phyloP scores from a whole-genome alignment of 2,797 vertebrate genomes.

The Pipistrellus pipistrellus region DNA sequence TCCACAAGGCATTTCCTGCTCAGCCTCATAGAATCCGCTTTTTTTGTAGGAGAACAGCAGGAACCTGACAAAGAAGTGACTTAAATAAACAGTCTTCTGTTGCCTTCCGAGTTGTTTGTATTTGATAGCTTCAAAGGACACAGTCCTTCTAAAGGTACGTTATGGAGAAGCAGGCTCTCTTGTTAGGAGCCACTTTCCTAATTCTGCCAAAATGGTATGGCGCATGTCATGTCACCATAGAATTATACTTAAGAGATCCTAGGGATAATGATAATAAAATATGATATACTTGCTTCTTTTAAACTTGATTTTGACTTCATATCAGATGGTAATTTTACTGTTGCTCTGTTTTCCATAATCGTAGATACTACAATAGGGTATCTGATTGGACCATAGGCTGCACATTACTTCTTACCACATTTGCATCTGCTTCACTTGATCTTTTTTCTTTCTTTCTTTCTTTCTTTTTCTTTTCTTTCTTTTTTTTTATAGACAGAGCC shows the following conservation, averaged over 20 bases:
- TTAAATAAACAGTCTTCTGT: conserved; percentile 91
- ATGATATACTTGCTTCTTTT: conserved; percentile 63
- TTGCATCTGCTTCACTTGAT: conserved; percentile 79
- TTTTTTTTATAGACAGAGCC: conserved; percentile 20
- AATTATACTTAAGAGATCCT: conserved; percentile 63
- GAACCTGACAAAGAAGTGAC: conserved; percentile 91
- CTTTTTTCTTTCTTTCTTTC: background rate
- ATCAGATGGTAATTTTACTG: conserved; percentile 25
- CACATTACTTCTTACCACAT: conserved; percentile 66
- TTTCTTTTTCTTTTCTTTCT: no score
- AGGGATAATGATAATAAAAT: conserved; percentile 33
- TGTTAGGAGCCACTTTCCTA: conserved; percentile 33
- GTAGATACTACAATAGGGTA: conserved; percentile 54
- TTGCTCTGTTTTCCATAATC: conserved; percentile 64
- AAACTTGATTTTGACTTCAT: conserved; percentile 54
- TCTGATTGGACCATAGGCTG: conserved; percentile 75
- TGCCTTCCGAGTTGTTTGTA: conserved; percentile 79
- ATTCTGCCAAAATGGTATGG: conserved; percentile 54
- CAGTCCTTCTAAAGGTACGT: conserved; percentile 69
- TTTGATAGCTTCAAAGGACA: conserved; percentile 57
- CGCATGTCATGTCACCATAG: background rate
- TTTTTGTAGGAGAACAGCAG: conserved; percentile 93
- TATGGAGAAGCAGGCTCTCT: conserved; percentile 53
- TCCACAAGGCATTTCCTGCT: conserved; percentile 98
- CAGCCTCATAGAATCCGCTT: conserved; percentile 90